phyloP scores from a whole-genome alignment of 1,140 invertebrate genomes.

The Rhopalosiphum maidis region DNA sequence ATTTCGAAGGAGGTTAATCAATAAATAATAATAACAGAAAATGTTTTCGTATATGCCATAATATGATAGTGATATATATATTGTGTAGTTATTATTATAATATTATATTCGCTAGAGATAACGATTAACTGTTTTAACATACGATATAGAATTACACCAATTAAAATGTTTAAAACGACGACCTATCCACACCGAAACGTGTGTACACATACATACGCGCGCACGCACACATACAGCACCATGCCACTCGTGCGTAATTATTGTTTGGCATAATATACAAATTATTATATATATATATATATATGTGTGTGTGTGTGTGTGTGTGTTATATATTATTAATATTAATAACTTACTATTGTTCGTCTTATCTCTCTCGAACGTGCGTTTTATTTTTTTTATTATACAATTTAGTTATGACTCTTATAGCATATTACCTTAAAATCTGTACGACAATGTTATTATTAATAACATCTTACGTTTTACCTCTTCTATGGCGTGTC shows the following conservation, averaged over 20 bases:
- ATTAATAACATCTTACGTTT: not conserved
- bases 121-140: not conserved
- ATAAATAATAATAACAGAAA: not conserved
- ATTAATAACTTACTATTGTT: not conserved
- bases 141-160: not conserved
- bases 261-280: slow-evolving; percentile 10
- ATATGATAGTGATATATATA: not conserved
- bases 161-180: slow-evolving; percentile 21
- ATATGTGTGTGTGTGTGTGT: too few species aligned
- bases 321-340: not conserved
- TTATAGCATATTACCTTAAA: not conserved
- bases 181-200: slow-evolving; percentile 4
- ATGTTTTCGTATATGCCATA: not conserved
- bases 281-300: not conserved
- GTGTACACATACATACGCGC: not conserved
- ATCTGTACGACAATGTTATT: not conserved
- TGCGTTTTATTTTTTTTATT: slow-evolving; percentile 27
- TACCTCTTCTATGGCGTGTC: too few species aligned
- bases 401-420: not conserved
- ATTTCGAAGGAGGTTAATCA: not conserved
- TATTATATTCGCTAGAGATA: not conserved
- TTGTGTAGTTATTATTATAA: not conserved
- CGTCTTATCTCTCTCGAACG: slow-evolving; percentile 8
- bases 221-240: not conserved
- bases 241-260: not conserved